phyloP scores from a whole-genome alignment of 2,113 vertebrate species.

The Montifringilla adamsi region DNA sequence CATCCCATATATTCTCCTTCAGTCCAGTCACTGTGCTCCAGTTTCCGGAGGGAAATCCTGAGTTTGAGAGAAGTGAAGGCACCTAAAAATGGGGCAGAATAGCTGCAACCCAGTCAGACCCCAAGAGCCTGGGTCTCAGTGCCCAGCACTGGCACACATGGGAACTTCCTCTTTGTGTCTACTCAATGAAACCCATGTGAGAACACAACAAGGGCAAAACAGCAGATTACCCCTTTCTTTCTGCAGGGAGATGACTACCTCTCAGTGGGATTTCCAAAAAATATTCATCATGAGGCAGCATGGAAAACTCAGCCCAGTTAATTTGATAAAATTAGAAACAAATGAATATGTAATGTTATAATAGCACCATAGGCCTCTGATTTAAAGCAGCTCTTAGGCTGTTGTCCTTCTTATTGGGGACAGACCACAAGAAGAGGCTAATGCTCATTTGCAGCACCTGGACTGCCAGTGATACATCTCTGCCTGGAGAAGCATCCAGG shows the following conservation, averaged over 20 bases:
- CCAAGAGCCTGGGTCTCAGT: rapidly evolving
- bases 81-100: neutral
- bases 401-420: neutral
- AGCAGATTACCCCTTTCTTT: neutral
- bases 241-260: slow-evolving; percentile 3
- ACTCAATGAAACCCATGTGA: neutral
- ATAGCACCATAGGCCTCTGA: neutral
- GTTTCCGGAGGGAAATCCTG: neutral
- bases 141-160: rapidly evolving
- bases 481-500: neutral
- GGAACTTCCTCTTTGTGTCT: neutral
- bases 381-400: neutral
- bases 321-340: slow-evolving; percentile 27
- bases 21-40: neutral
- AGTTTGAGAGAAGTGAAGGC: neutral
- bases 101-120: neutral
- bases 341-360: neutral
- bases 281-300: neutral
- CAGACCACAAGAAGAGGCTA: neutral
- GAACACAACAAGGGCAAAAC: neutral
- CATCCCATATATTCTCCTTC: neutral
- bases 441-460: neutral
- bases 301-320: slow-evolving; percentile 9
- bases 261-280: neutral
- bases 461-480: neutral